Percentiles rank a stretch among this genome's conserved stretches.
phyloP scores from a whole-genome alignment of 2,797 vertebrate genomes.

The Ceyx erithaca region DNA sequence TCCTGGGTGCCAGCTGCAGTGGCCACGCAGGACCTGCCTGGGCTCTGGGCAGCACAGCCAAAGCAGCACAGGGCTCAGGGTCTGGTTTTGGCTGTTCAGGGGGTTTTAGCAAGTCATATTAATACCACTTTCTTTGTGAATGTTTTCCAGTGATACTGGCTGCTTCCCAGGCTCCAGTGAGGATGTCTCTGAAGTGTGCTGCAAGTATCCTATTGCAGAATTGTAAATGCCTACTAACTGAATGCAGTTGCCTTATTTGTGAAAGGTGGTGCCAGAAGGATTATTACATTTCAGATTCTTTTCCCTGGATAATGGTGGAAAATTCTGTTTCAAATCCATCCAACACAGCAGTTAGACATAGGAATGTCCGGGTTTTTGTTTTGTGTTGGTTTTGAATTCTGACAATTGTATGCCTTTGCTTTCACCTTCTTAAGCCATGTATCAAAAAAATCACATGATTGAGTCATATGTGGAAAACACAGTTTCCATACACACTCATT shows the following conservation, averaged over 20 bases:
- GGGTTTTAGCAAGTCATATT: not conserved
- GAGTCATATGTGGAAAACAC: not conserved
- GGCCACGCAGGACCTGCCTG: not conserved
- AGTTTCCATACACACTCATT: not conserved
- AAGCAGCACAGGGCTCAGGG: rapidly evolving
- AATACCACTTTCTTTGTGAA: conserved; percentile 5
- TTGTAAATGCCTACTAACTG: conserved; percentile 67
- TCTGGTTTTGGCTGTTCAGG: not conserved
- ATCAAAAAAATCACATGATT: not conserved
- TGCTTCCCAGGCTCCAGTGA: conserved; percentile 42
- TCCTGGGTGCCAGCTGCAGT: not conserved
- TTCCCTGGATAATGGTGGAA: conserved; percentile 59
- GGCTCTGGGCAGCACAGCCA: not conserved
- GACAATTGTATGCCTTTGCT: not conserved
- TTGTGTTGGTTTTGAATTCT: not conserved
- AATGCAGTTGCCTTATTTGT: conserved; percentile 70
- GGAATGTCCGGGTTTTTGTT: not conserved
- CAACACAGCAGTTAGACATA: conserved; percentile 41
- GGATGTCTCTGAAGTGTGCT: conserved; percentile 73
- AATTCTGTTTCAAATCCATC: conserved; percentile 71
- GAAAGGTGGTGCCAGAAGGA: conserved; percentile 77
- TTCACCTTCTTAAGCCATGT: conserved; percentile 19
- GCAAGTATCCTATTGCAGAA: conserved; percentile 70
- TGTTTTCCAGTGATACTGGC: conserved; percentile 55
- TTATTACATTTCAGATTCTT: conserved; percentile 77